Evolutionary conservation across 1,140 invertebrate species (phyloP), one percentile per base, ranked within the genome.

Genomic region (Musca domestica): DNA sequence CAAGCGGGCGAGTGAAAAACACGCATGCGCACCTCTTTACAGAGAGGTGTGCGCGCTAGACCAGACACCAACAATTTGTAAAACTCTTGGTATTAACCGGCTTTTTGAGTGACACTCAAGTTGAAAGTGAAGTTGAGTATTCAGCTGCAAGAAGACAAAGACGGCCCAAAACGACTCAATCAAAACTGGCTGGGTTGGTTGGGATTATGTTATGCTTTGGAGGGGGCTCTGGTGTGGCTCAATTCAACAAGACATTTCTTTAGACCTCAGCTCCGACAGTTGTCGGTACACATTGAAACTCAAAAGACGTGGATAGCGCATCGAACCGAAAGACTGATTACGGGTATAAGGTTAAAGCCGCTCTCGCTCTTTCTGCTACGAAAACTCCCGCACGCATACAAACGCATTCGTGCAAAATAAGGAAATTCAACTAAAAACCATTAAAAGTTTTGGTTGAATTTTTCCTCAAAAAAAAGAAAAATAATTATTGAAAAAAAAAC

Each of bases 371-470:
- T n/a, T n/a, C 20, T 51, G 2, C 19, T 22, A 19, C 48, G 17
- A 41, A 41, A 19, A 0, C 0, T 14, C 27, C n/a, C 22, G 19
- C 20, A 19, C 27, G 41, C 46, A 25, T 4, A 64, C 17, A 7
- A 52, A 23, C 5, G 17, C 6, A 23, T 20, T 17, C 34, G 34
- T 41, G n/a, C 7, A 61, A 54, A 54, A 61, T 34, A 34, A 61
- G 56, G 56, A 61, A 61, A 61, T 61, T 61, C 56, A 61, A 61
- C 56, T 34, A 19, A 41, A 41, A 41, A 41, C 19, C 41, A 30
- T 34, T 34, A 34, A 23, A 30, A 49, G n/a, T 51, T 15, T 51
- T 51, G 14, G 41, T 64, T 64, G 63, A 14, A 48, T 64, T 64
- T 64, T 48, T 64, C 20, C 19, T 64, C n/a, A 34, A 34, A 20